These are phyloP conservation scores for Drosophila suboccidentalis DNA, from an alignment of 2,888 invertebrate species.

Conservation along the genomic window DNA sequence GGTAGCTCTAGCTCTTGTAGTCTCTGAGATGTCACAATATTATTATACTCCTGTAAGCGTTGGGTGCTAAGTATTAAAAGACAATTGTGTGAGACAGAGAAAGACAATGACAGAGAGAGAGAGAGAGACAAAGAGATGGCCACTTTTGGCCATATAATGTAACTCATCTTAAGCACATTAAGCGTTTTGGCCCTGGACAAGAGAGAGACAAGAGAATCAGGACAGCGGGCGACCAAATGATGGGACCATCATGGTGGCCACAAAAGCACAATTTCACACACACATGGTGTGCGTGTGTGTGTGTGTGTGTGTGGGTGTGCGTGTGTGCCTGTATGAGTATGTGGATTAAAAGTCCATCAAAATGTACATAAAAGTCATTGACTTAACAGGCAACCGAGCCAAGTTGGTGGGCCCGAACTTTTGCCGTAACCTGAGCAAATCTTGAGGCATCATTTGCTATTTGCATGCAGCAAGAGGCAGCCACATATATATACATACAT, in stretches of 20 bases:
- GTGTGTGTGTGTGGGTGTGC: conserved; percentile 23
- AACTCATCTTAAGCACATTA: conserved; percentile 80
- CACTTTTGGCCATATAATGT: conserved; percentile 64
- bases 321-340: conserved; percentile 41
- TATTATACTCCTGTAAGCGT: background rate
- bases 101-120: background rate
- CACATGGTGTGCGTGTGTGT: background rate
- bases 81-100: background rate
- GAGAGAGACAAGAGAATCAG: conserved; percentile 5
- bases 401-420: conserved; percentile 26
- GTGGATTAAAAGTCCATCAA: conserved; percentile 82
- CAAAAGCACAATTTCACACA: conserved; percentile 45
- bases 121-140: background rate
- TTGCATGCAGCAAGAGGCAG: conserved; percentile 47
- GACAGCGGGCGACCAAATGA: conserved; percentile 38
- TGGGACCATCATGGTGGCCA: conserved; percentile 51
- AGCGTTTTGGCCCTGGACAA: conserved; percentile 54
- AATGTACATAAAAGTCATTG: conserved; percentile 80
- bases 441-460: conserved; percentile 64
- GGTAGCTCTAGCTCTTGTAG: background rate
- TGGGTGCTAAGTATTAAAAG: background rate
- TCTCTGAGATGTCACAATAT: background rate
- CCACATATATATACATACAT: background rate
- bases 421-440: conserved; percentile 63
- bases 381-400: conserved; percentile 57